phyloP scores from a whole-genome alignment of 2,888 invertebrate species.

The Marasmarcha lunaedactyla region DNA sequence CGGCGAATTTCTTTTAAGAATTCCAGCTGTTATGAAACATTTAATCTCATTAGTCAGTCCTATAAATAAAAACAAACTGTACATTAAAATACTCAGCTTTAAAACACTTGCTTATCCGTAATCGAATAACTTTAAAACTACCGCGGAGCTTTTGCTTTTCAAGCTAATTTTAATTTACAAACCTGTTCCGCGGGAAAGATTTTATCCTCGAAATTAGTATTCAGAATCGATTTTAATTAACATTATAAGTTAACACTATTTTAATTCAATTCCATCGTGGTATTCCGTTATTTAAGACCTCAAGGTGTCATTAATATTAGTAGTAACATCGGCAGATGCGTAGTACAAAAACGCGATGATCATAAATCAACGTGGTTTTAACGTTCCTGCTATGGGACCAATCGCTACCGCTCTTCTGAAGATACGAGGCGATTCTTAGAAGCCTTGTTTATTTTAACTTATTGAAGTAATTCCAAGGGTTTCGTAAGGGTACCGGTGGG shows the following conservation, averaged over 20 bases:
- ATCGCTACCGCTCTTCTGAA: slow-evolving; percentile 30
- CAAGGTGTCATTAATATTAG: slow-evolving; percentile 7
- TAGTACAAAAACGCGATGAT: slow-evolving; percentile 25
- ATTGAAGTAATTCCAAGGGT: slow-evolving; percentile 47
- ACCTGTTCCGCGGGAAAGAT: neutral
- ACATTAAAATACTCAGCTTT: neutral
- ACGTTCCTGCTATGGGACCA: slow-evolving; percentile 30
- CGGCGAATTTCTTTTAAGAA: slow-evolving; percentile 57
- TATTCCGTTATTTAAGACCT: neutral
- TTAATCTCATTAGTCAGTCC: slow-evolving; percentile 42
- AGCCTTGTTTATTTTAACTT: slow-evolving; percentile 56
- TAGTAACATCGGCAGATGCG: slow-evolving; percentile 32
- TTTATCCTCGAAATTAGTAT: neutral
- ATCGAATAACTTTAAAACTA: neutral
- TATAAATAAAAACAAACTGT: slow-evolving; percentile 17
- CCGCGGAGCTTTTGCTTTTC: neutral
- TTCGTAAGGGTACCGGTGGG: slow-evolving; percentile 24
- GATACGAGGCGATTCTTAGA: slow-evolving; percentile 29
- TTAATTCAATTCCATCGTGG: neutral
- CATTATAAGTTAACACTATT: neutral
- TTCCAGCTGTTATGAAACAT: slow-evolving; percentile 55
- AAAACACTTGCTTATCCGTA: neutral
- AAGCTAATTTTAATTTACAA: neutral
- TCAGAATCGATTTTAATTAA: neutral
- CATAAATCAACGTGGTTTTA: slow-evolving; percentile 48